Conservation (phyloP, 2,797 vertebrate species). For the Liasis olivaceus region DNA sequence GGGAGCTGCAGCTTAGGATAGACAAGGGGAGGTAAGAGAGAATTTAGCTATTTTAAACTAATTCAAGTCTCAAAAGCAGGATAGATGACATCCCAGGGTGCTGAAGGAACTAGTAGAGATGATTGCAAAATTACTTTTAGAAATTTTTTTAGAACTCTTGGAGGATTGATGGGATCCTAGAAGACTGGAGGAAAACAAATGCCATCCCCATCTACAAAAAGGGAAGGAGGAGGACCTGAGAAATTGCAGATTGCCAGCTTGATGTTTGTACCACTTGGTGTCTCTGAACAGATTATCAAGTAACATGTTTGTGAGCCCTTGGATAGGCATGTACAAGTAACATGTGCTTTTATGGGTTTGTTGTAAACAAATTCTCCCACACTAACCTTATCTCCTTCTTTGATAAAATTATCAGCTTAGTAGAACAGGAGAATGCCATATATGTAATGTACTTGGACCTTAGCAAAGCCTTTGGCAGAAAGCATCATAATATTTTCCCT, state of each 20-base stretch:
- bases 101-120: no score
- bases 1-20: not conserved
- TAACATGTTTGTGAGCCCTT: not conserved
- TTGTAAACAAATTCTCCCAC: no score
- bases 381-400: no score
- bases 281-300: not conserved
- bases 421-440: no score
- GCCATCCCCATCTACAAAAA: not conserved
- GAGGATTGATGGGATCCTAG: not conserved
- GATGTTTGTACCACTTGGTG: not conserved
- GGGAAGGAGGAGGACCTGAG: not conserved
- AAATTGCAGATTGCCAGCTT: not conserved
- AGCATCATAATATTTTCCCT: not conserved
- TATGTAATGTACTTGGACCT: not conserved
- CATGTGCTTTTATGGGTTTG: not conserved
- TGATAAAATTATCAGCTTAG: no score
- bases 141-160: not conserved
- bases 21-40: not conserved
- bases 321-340: not conserved
- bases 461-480: not conserved
- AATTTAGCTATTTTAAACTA: not conserved
- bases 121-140: not conserved
- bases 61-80: not conserved
- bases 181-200: not conserved
- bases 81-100: not conserved